Base-by-base conservation (phyloP, 1,140 invertebrate genomes). In the Trachymyrmex cornetzi region DNA sequence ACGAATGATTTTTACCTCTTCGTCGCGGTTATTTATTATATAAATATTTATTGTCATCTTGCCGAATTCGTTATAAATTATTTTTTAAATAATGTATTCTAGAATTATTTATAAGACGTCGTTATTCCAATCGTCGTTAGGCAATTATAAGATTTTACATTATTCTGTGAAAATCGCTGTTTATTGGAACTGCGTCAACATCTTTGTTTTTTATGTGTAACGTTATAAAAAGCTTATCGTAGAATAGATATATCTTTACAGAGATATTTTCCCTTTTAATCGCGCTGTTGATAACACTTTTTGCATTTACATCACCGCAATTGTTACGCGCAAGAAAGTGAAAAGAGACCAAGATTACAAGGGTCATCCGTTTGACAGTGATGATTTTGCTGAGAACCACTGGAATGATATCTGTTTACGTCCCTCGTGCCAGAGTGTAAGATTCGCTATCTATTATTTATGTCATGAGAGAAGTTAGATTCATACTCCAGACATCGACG, bases 401-500 rank as follows among this genome's bases (percentile, higher is more conserved):
- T 48, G 67, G 1, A 80, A 69, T 14, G 30, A 59, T 74, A 82
- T 74, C 34, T 81, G 30, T 71, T 69, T 61, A 82, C 19, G 22
- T 44, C n/a, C 14, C 63, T 38, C 48, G 64, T n/a, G 48, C 34
- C 61, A 27, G 61, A 27, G 27, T 7, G 77, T 61, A 14, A 48
- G 30, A 69, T 81, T 9, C 48, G 57, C 19, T 55, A 69, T 80
- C 27, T 82, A 74, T 82, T 82, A 82, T 82, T 82, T 82, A 82
- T 74, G 24, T 22, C 67, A 11, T 24, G 72, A n/a, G n/a, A n/a
- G n/a, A 69, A 74, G 67, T 82, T 82, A 61, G 53, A 27, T 82
- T 30, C 34, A 6, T 50, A 14, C 67, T 74, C 24, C 67, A 61
- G 16, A 16, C 24, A 81, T 72, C 53, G 80, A 48, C 79, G 24